phyloP scores from a whole-genome alignment of 2,888 invertebrate genomes.

The Petrolisthes cinctipes region DNA sequence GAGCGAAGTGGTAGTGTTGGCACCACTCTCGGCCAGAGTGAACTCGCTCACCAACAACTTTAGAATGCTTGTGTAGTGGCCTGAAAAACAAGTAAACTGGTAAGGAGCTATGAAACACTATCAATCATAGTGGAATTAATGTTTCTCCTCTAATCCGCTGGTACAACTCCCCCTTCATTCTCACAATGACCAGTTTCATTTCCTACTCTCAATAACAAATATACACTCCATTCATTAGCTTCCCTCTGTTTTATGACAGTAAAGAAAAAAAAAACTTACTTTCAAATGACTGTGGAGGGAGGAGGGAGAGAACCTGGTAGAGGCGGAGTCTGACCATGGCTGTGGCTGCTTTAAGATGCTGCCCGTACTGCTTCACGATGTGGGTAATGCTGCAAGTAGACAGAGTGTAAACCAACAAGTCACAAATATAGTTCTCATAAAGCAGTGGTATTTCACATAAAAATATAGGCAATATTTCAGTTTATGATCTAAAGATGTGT shows the following conservation, averaged over 20 bases:
- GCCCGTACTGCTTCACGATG: constrained; percentile 89
- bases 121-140: too few species aligned
- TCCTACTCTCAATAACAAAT: not conserved
- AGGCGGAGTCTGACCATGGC: constrained; percentile 93
- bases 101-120: too few species aligned
- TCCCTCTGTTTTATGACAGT: not conserved
- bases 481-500: too few species aligned
- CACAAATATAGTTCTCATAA: too few species aligned
- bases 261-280: constrained; percentile 70
- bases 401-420: constrained; percentile 66
- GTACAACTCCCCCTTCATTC: not conserved
- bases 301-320: constrained; percentile 85
- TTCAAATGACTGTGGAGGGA: constrained; percentile 86
- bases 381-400: constrained; percentile 78
- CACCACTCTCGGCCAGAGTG: constrained; percentile 92
- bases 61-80: constrained; percentile 87
- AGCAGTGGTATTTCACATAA: too few species aligned
- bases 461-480: too few species aligned
- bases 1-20: constrained; percentile 89
- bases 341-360: constrained; percentile 91
- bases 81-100: constrained; percentile 68
- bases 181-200: not conserved
- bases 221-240: not conserved
- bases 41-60: constrained; percentile 88
- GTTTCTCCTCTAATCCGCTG: too few species aligned